Evolutionary conservation across 2,888 invertebrate species (phyloP), one percentile per base, ranked within the genome.

Genomic region (Leuctra nigra): DNA sequence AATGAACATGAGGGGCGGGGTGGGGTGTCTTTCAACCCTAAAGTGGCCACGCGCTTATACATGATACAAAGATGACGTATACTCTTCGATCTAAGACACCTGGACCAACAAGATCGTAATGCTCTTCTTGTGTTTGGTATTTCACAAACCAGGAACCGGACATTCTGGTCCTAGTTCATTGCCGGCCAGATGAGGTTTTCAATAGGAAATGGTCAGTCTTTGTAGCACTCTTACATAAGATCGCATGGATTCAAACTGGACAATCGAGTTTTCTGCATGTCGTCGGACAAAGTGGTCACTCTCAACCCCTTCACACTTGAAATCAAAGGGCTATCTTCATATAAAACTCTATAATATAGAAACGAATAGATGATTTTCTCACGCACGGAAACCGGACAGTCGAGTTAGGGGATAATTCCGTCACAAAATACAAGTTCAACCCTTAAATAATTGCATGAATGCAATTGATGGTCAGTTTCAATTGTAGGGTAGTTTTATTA

Each of bases 381-480:
- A 50, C 50, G 50, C 6, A 35, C 33, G 11, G 13, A 50, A 50
- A 50, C 50, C 50, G 50, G 50, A 50, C 50, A 33, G 50, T 50
- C 50, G 16, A 50, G 44, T 44, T 41, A 41, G 38, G 48, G 48
- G 44, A 44, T 44, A 6, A 29, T 29, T 29, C 23, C 44, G n/a
- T n/a, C n/a, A 44, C 44, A 2, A 50, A 50, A 50, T 50, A 35
- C 35, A 11, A 50, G 33, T 35, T 35, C 50, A 50, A 50, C 50
- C 50, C 50, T 50, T 50, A 50, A 50, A 50, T 50, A 50, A 50
- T 35, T 18, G 35, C 35, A 16, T 33, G 22, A 13, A 33, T 33
- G 50, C 50, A 50, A 50, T 50, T 50, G 50, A 50, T 50, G 50
- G 50, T 50, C 50, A 50, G 50, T 50, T 20, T 35, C 50, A 33